Base-by-base conservation (phyloP, 2,888 invertebrate genomes). In the Hedya salicella region DNA sequence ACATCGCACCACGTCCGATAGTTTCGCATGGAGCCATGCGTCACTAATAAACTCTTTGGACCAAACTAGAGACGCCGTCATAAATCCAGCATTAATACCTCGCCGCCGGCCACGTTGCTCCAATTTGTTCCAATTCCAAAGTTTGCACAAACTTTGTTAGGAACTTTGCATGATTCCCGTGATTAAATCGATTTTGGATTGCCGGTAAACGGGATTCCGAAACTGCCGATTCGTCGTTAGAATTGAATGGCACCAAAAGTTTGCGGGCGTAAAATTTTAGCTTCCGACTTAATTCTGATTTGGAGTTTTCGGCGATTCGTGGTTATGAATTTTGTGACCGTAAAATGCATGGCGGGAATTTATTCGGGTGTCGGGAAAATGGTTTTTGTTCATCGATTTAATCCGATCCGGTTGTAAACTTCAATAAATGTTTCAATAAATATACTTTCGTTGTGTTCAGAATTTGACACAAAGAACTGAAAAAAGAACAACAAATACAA, bases 171-270 rank as follows among this genome's bases (percentile, higher is more conserved):
- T 91, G 88, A 89, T 89, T 89, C 83, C 83, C 78, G 88, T 90
- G 89, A 91, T 91, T 91, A 88, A 91, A 91, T 90, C 89, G 90
- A 91, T 91, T 88, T 86, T 83, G 79, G 84, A 89, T 89, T 88
- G 89, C 87, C 86, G 83, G 83, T 86, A 84, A 84, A 80, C 79
- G 79, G 84, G 86, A 87, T 85, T 84, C 79, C 79, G 74, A 87
- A 87, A 88, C 88, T 86, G 87, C 83, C 85, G 86, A 89, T 86
- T 83, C 83, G 83, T 88, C 86, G 89, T 87, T 86, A 84, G 81
- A 80, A 82, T 82, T 79, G 78, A 87, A 84, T 83, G 81, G 79
- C 77, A 78, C 77, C 75, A 71, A 84, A 79, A 88, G 82, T 88
- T 87, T 76, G 69, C 76, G 78, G 81, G 83, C 85, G 83, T 86